Percentiles rank a stretch among this genome's conserved stretches.
Evolutionary conservation across 2,888 invertebrate genomes (phyloP).

Genomic region (Cryptus armator): DNA sequence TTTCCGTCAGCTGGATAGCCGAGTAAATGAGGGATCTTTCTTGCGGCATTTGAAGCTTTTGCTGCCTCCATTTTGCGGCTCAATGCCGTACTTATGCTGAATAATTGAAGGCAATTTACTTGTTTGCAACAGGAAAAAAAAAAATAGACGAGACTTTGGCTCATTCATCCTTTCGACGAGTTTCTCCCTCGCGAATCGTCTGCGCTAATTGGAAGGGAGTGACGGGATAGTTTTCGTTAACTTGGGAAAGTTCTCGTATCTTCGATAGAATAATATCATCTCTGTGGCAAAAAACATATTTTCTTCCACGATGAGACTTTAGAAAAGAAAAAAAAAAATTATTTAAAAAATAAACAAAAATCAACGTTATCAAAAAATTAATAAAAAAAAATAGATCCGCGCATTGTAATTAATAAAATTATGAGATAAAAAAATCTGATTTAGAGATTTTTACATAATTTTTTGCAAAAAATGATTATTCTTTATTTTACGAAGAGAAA

Average conservation of each 20-base stretch:
- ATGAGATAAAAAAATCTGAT: too few species aligned
- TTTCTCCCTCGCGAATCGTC: neutral
- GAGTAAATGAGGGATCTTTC: neutral
- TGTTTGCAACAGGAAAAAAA: neutral
- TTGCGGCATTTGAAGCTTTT: neutral
- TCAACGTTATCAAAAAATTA: too few species aligned
- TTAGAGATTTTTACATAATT: too few species aligned
- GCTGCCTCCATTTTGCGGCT: neutral
- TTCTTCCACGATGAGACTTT: too few species aligned
- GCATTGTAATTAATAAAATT: too few species aligned
- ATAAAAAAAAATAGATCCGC: neutral
- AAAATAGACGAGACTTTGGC: neutral
- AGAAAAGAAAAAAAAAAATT: neutral
- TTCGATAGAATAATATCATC: too few species aligned
- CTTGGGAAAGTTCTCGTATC: too few species aligned
- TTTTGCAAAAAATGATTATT: too few species aligned
- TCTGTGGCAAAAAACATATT: too few species aligned
- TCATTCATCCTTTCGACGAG: neutral
- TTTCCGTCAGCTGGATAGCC: neutral
- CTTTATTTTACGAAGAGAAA: too few species aligned
- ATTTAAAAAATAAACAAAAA: neutral
- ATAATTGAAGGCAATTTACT: neutral
- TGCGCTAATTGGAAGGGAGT: neutral
- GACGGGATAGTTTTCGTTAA: too few species aligned
- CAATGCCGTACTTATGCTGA: neutral